Percentiles rank a stretch among this genome's conserved stretches.
Conservation (phyloP, 2,797 vertebrate species). For the Diceros bicornis region DNA sequence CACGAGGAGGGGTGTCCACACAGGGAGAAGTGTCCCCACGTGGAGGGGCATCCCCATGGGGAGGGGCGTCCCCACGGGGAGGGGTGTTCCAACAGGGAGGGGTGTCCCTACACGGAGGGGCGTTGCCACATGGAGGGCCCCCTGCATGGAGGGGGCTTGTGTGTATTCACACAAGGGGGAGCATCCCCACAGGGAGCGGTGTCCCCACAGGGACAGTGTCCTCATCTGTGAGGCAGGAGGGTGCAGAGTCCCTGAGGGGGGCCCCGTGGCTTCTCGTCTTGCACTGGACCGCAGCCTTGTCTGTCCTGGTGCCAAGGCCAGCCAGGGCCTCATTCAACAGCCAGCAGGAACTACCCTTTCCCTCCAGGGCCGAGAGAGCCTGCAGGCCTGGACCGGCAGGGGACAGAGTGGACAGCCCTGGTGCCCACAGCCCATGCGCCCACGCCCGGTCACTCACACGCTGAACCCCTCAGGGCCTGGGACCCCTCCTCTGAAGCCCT, state of each 20-base stretch:
- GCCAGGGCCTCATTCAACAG: background rate
- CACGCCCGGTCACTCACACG: too few relatives aligned
- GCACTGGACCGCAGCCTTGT: background rate
- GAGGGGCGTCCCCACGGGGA: too few relatives aligned
- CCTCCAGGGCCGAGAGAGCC: fast-evolving
- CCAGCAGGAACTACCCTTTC: background rate
- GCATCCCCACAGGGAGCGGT: background rate
- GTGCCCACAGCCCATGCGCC: background rate
- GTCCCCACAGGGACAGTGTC: background rate
- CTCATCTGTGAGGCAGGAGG: background rate
- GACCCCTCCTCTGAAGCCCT: background rate
- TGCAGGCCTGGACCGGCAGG: background rate
- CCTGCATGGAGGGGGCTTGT: background rate
- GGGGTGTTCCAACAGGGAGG: too few relatives aligned
- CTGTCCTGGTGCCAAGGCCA: background rate
- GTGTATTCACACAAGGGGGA: background rate
- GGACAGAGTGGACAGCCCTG: background rate
- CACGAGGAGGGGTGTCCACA: too few relatives aligned
- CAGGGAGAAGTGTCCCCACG: too few relatives aligned
- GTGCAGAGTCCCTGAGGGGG: background rate
- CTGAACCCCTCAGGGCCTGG: background rate
- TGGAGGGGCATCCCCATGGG: too few relatives aligned
- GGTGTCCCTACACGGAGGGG: background rate
- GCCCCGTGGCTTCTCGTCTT: background rate
- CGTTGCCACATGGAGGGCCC: background rate